Base-by-base conservation (phyloP, 1,140 invertebrate species). In the Heliconius congener region DNA sequence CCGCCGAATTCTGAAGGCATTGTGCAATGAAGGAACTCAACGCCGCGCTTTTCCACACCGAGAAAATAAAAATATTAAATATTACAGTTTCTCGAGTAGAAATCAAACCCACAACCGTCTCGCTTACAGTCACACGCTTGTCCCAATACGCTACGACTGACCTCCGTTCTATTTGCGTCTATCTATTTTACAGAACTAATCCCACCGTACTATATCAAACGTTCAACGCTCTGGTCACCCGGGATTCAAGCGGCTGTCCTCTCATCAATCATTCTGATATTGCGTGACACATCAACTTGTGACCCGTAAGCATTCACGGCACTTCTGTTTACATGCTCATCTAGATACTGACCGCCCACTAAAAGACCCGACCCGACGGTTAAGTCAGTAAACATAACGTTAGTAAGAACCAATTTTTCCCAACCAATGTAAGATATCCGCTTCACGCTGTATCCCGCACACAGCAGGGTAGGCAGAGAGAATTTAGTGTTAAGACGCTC, bases 221-320 rank as follows among this genome's bases (percentile, higher is more conserved):
- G 60, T 77, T 87, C 85, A 89, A 87, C 87, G 88, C 84, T 83
- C 81, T 84, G 86, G 85, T 87, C 87, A 85, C 83, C 77, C 83
- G 81, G 85, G 85, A 84, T 81, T 83, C 74, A 84, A 81, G 79
- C 82, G 71, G 76, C 85, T 85, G 82, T 76, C 81, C 81, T 82
- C 84, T 88, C 91, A 91, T 93, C 88, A 91, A 93, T 93, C 90
- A 93, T 88, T 85, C 76, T 83, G 85, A 90, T 93, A 90, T 90
- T 89, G 86, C 87, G 89, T 91, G 87, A 90, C 87, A 86, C 87
- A 88, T 90, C 86, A 89, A 87, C 84, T 89, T 85, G 85, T 82
- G 83, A 82, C 77, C 82, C 80, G 52, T 80, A 82, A 77, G 74
- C 78, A 81, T 82, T 75, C 52, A 80, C 76, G 82, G 78, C 82